Evolutionary conservation across 2,888 invertebrate genomes (phyloP), one percentile per base, ranked within the genome.

Genomic region (Hydraecia micacea): DNA sequence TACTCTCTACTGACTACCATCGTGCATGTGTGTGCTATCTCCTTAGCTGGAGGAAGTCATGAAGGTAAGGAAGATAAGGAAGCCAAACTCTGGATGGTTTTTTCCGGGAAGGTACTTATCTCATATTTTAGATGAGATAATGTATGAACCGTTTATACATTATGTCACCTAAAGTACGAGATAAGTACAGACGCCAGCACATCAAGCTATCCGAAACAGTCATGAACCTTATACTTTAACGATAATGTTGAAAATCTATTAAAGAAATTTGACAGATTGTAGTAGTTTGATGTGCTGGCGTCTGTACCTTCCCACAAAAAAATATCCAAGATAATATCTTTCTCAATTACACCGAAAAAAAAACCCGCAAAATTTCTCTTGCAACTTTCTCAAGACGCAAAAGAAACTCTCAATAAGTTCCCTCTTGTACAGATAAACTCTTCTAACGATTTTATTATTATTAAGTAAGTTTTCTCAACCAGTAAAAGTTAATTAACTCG

Each of bases 401-500:
- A 76, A 73, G 62, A 72, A 78, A 60, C 60, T 77, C 77, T 73
- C 70, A 75, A 77, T 81, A 73, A 81, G 32, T 81, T 77, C 63
- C 36, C 39, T 68, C 73, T 63, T 74, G 62, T 75, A 72, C 79
- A 87, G 82, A 86, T 84, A 80, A 75, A 83, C 79, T 79, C 81
- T 77, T 83, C 77, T 83, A 84, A 81, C 85, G 79, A 86, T 85
- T 80, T 87, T 91, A 91, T 91, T 89, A 91, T 88, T 89, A 91
- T 90, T 87, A 90, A 90, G 89, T 88, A 91, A 91, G 92, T 91
- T 92, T 85, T 85, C 73, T 77, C 86, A 80, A 77, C 80, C 87
- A 86, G 89, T 87, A 88, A 87, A 89, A 85, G 86, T 87, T 83
- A 94, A 94, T 94, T 94, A 94, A 93, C 91, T 93, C 91, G 89